Evolutionary conservation across 37 sponge, comb jelly and placozoan genomes (phyloP), one percentile per base, ranked within the genome.

Genomic region (Petrosia ficiformis): DNA sequence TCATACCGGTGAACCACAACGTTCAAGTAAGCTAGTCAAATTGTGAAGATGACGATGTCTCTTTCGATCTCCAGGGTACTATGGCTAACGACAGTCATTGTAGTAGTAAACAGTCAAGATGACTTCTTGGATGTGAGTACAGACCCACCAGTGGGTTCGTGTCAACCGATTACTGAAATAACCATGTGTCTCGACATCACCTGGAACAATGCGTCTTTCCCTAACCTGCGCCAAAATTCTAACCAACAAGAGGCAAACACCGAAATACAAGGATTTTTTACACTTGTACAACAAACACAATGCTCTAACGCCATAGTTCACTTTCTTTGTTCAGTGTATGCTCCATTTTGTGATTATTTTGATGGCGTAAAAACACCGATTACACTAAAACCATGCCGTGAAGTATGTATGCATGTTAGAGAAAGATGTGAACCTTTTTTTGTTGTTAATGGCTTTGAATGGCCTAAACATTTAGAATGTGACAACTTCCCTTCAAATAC

Each of bases 291-390:
- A 43, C 6, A 37, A 3, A n/a, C n/a, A n/a, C 54, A 29, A 0
- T 91, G 92, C 60, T 91, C 92, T 34, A 69, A 75, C 37, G 87
- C 92, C 60, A 76, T 91, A 42, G 76, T 91, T 28, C 83, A 83
- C 59, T 80, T 86, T 28, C 79, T 91, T 30, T 91, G 92, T 48
- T 33, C 87, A 3, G 70, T 86, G 14, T 91, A 91, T 72, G 75
- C 87, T 43, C 92, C 92, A 8, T 73, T 72, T 29, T 91, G 92
- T 57, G n/a, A n/a, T n/a, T n/a, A n/a, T n/a, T 30, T 57, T 2
- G 38, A 33, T 0, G 30, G 25, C 0, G 11, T 28, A 2, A 65
- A 57, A 2, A 29, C 3, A 28, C 29, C 43, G 11, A 59, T 65
- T 5, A 39, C 59, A 1, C 29, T 86, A 0, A 69, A 40, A 0